These are phyloP conservation scores for Numenius arquata DNA, from an alignment of 2,113 vertebrate species.

Conservation along the genomic window DNA sequence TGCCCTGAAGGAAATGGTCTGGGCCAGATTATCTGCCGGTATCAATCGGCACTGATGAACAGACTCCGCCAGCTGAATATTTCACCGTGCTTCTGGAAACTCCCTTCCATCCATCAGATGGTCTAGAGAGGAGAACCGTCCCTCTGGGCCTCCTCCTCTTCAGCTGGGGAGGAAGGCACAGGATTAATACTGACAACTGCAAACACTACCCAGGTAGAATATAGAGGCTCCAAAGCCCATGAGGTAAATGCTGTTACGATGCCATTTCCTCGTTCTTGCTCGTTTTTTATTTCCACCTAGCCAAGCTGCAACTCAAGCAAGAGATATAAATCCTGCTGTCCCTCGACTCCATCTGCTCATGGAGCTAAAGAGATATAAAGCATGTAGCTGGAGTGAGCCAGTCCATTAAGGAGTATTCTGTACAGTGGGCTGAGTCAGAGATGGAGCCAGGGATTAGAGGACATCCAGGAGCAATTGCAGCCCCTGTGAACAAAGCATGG, in stretches of 20 bases:
- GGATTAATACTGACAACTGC: not conserved
- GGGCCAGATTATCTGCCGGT: not conserved
- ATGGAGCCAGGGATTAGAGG: not conserved
- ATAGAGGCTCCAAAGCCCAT: not conserved
- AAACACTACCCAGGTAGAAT: not conserved
- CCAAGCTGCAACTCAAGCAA: constrained; percentile 37
- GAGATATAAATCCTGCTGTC: constrained; percentile 51
- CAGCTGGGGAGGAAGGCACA: not conserved
- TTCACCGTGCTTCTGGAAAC: not conserved
- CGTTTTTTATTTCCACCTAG: not conserved
- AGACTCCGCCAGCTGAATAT: not conserved
- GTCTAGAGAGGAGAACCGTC: not conserved
- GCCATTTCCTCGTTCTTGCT: not conserved
- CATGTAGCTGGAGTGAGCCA: not conserved
- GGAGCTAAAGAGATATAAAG: constrained; percentile 30
- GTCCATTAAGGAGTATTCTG: not conserved
- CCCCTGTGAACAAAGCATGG: not conserved
- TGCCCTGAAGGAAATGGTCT: not conserved
- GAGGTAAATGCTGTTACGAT: not conserved
- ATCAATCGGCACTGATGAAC: not conserved
- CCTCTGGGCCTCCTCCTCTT: constrained; percentile 10
- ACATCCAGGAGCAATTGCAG: not conserved
- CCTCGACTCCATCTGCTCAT: constrained; percentile 21
- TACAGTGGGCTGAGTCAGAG: not conserved
- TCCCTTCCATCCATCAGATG: constrained; percentile 2